Conservation (phyloP, 2,888 invertebrate genomes). For the Agapostemon virescens region DNA sequence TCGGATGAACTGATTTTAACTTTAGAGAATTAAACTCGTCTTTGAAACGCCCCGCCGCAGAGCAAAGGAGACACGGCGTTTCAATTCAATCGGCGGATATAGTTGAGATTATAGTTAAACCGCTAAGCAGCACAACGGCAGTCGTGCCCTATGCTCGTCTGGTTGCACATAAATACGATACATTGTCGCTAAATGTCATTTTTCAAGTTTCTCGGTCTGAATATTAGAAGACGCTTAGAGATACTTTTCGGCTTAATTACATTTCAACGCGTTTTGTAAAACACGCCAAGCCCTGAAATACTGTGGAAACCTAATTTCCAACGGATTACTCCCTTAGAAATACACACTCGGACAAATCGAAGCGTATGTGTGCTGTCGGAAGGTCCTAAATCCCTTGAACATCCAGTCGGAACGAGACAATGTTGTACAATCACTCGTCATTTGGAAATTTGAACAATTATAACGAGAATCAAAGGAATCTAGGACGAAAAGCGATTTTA, state of each 20-base stretch:
- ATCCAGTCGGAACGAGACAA: not conserved
- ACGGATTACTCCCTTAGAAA: not conserved
- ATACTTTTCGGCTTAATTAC: not conserved
- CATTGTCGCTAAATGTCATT: not conserved
- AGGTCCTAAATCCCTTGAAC: not conserved
- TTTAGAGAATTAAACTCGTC: not conserved
- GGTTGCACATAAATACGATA: not conserved
- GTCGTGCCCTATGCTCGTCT: not conserved
- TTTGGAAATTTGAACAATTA: not conserved
- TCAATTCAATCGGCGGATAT: not conserved
- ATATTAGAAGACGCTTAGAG: not conserved
- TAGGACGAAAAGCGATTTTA: not conserved
- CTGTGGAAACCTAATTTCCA: not conserved
- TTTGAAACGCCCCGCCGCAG: constrained; percentile 7
- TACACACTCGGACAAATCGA: constrained; percentile 6
- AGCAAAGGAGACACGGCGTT: not conserved
- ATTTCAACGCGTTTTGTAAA: not conserved
- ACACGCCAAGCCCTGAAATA: not conserved
- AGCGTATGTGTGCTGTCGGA: not conserved
- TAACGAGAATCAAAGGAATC: not conserved
- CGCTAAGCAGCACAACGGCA: constrained; percentile 34
- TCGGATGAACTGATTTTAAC: constrained; percentile 20
- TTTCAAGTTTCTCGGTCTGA: not conserved
- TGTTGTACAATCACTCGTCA: not conserved
- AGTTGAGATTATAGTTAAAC: constrained; percentile 1